phyloP scores from a whole-genome alignment of 1,140 invertebrate genomes.

The Drosophila takahashii region DNA sequence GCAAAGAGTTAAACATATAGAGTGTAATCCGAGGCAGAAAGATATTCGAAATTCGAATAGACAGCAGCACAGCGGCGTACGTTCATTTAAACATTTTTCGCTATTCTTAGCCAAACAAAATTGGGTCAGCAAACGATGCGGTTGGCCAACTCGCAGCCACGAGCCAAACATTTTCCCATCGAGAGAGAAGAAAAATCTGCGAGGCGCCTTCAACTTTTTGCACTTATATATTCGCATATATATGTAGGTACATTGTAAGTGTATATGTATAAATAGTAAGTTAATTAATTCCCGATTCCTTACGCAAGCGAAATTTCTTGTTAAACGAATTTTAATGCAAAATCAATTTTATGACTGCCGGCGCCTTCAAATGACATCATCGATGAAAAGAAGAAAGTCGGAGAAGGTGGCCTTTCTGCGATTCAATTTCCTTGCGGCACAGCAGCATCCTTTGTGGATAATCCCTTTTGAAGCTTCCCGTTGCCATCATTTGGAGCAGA shows the following conservation, averaged over 20 bases:
- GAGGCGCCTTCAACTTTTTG: conserved; percentile 37
- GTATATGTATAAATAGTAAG: conserved; percentile 56
- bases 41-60: conserved; percentile 23
- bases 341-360: conserved; percentile 54
- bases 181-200: conserved; percentile 14
- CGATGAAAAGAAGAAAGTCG: not conserved
- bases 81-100: conserved; percentile 50
- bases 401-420: not conserved
- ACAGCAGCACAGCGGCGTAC: conserved; percentile 22
- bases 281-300: conserved; percentile 68
- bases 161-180: conserved; percentile 64
- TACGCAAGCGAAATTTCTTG: conserved; percentile 29
- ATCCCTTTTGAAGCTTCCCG: conserved; percentile 18
- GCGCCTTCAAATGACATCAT: conserved; percentile 57
- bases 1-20: conserved; percentile 18
- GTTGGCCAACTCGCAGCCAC: conserved; percentile 49
- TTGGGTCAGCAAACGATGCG: conserved; percentile 73
- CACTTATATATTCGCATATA: not conserved
- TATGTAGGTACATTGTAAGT: conserved; percentile 11
- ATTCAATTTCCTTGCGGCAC: conserved; percentile 19
- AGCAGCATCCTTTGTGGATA: conserved; percentile 29
- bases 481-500: conserved; percentile 22
- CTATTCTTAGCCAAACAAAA: conserved; percentile 69
- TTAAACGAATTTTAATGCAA: conserved; percentile 60
- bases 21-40: conserved; percentile 50